Evolutionary conservation across 2,888 invertebrate genomes (phyloP), one percentile per base, ranked within the genome.

Genomic region (Mythimna vitellina): DNA sequence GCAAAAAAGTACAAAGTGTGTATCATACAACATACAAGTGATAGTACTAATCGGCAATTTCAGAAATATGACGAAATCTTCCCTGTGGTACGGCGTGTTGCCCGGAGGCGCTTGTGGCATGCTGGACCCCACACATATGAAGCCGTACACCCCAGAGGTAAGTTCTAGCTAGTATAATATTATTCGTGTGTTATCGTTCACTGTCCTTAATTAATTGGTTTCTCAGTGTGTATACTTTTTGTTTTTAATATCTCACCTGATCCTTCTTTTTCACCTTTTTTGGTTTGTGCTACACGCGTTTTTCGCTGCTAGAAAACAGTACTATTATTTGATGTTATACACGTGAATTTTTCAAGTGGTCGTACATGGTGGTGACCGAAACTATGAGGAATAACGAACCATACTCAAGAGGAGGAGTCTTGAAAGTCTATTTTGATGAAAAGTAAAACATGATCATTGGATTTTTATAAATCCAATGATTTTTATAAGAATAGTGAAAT

Each of bases 71-170:
- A 97, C 97, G 1, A 97, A 97, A 86, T 95, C 97, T 14, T 95
- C 97, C 0, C 96, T 98, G 82, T 99, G 99, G 99, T 99, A 98
- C 89, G 99, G 99, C 1, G 98, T 98, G 0, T 92, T 99, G 29
- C 97, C 97, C 61, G 98, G 98, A 82, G 99, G 99, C 0, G 98
- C 99, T 89, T 98, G 98, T n/a, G 99, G 99, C 0, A 96, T 98
- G 70, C 99, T 99, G 93, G 98, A 99, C 95, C 99, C 99, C 0
- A 97, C 97, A 12, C 98, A 98, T 88, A 98, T 98, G 10, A 98
- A 99, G 71, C 98, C 99, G 0, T 99, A 90, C 72, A 62, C 82
- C 0, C 91, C 88, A 29, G 93, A 93, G 78, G 96, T 95, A 81
- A 85, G 87, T 79, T 20, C 35, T n/a, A 10, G 0, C 8, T 9